phyloP scores from a whole-genome alignment of 2,888 invertebrate species.

The Julus scanicus region DNA sequence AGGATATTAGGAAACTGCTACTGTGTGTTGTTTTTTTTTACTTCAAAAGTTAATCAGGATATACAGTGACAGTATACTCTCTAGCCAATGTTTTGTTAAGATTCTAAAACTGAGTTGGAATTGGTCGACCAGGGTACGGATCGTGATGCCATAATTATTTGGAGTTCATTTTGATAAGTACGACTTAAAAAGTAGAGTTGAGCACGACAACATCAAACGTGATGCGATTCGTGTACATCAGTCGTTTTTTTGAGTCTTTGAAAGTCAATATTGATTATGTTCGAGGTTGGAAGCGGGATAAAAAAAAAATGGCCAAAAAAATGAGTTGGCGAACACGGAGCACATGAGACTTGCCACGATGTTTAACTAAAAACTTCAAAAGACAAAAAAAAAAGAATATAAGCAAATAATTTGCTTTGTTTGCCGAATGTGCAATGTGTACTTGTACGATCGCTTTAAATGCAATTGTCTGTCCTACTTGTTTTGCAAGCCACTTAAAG shows the following conservation, averaged over 20 bases:
- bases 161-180: background rate
- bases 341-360: constrained; percentile 29
- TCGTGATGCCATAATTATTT: constrained; percentile 45
- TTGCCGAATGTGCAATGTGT: constrained; percentile 45
- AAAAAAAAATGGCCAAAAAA: background rate
- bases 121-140: background rate
- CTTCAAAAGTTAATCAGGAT: constrained; percentile 32
- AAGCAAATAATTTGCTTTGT: constrained; percentile 44
- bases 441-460: constrained; percentile 38
- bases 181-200: constrained; percentile 4
- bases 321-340: constrained; percentile 40
- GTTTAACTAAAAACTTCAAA: constrained; percentile 45
- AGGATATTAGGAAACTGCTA: constrained; percentile 39
- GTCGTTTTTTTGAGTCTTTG: constrained; percentile 37
- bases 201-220: constrained; percentile 36
- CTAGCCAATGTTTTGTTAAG: constrained; percentile 4
- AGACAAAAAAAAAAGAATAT: constrained; percentile 26
- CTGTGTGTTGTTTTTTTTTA: background rate
- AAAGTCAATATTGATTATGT: constrained; percentile 45
- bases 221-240: constrained; percentile 29
- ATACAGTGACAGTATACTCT: background rate
- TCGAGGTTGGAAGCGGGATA: constrained; percentile 32
- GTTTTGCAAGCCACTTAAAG: constrained; percentile 42
- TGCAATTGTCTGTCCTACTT: constrained; percentile 44
- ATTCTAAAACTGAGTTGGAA: background rate